These are phyloP conservation scores for Amphimallon solstitiale DNA, from an alignment of 2,888 invertebrate species.

Conservation along the genomic window DNA sequence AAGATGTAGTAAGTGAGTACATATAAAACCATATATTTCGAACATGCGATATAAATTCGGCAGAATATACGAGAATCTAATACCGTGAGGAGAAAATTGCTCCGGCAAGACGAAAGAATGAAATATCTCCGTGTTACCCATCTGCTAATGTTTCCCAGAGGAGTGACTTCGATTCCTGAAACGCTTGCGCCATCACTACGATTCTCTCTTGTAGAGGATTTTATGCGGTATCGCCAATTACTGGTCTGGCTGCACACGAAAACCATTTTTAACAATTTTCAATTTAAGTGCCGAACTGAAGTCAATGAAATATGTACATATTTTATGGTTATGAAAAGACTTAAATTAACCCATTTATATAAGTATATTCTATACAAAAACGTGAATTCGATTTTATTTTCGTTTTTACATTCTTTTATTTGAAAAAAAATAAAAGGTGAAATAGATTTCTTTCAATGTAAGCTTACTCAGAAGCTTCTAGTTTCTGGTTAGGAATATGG, in stretches of 20 bases:
- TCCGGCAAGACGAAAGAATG: slow-evolving; percentile 40
- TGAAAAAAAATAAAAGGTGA: too few relatives aligned
- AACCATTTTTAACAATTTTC: slow-evolving; percentile 38
- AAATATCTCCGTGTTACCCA: slow-evolving; percentile 43
- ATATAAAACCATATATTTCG: background rate
- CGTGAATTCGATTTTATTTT: too few relatives aligned
- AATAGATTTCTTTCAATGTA: too few relatives aligned
- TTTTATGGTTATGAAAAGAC: too few relatives aligned
- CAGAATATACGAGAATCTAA: slow-evolving; percentile 27
- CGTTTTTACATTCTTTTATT: too few relatives aligned
- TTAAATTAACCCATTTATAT: too few relatives aligned
- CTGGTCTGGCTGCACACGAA: background rate
- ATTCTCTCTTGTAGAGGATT: background rate
- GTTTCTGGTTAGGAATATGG: too few relatives aligned
- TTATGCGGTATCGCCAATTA: slow-evolving; percentile 14
- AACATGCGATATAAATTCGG: slow-evolving; percentile 23
- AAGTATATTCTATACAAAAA: too few relatives aligned
- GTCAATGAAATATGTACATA: too few relatives aligned
- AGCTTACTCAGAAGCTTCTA: too few relatives aligned
- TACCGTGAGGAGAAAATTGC: slow-evolving; percentile 22
- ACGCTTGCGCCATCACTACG: slow-evolving; percentile 40
- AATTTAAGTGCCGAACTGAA: slow-evolving; percentile 35
- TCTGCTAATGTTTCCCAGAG: slow-evolving; percentile 42
- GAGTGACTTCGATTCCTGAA: slow-evolving; percentile 42
- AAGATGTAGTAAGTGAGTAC: too few relatives aligned